Conservation (phyloP, 2,797 vertebrate species). For the Lepilemur septentrionalis region DNA sequence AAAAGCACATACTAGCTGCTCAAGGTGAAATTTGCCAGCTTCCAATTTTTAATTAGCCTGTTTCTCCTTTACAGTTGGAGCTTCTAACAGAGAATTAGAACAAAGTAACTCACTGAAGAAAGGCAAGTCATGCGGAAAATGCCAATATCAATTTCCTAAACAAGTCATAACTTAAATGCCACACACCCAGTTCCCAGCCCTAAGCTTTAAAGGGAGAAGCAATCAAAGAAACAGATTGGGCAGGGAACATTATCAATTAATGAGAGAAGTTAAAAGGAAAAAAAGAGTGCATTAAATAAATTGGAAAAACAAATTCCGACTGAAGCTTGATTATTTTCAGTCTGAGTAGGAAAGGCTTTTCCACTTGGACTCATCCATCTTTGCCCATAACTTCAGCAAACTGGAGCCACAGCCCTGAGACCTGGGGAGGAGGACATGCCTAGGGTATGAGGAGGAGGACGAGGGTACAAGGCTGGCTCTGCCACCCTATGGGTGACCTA, state of each 20-base stretch:
- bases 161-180: slow-evolving; percentile 80
- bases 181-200: slow-evolving; percentile 50
- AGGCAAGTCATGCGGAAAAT: slow-evolving; percentile 82
- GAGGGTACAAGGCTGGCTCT: not conserved
- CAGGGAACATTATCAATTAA: slow-evolving; percentile 64
- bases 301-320: slow-evolving; percentile 58
- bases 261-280: slow-evolving; percentile 51
- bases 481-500: not conserved
- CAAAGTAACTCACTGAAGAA: slow-evolving; percentile 76
- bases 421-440: too few relatives aligned
- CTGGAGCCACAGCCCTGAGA: not conserved
- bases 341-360: not conserved
- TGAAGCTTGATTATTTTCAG: not conserved
- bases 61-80: slow-evolving; percentile 70
- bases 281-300: slow-evolving; percentile 47
- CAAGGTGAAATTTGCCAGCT: slow-evolving; percentile 77
- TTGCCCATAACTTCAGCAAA: not conserved
- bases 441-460: too few relatives aligned
- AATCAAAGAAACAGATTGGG: slow-evolving; percentile 55
- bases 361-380: not conserved
- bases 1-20: slow-evolving; percentile 66
- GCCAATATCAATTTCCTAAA: slow-evolving; percentile 84
- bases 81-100: slow-evolving; percentile 75
- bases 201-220: slow-evolving; percentile 68
- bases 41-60: slow-evolving; percentile 79